These are phyloP conservation scores for Sthenelais limicola DNA, from an alignment of 2,888 invertebrate genomes.

Conservation along the genomic window DNA sequence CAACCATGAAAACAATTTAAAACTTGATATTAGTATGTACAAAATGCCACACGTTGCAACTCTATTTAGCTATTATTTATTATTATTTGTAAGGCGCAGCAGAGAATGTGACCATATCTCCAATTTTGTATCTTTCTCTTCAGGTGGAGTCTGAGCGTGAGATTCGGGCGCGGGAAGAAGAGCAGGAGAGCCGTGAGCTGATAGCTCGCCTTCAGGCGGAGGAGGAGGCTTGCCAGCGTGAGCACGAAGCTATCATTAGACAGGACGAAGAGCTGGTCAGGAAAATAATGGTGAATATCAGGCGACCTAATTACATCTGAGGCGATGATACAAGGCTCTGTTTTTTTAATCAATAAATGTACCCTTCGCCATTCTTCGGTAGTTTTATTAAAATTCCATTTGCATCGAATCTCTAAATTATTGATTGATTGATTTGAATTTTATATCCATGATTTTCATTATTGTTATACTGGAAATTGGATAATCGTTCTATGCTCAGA, in stretches of 20 bases:
- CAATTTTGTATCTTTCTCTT: neutral
- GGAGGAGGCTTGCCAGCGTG: slow-evolving; percentile 47
- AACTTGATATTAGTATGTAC: too few species aligned
- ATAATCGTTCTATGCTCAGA: too few species aligned
- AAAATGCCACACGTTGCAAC: neutral
- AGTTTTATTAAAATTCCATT: too few species aligned
- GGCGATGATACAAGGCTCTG: too few species aligned
- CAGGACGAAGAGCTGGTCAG: slow-evolving; percentile 56
- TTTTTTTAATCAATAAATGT: too few species aligned
- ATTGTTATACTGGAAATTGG: too few species aligned
- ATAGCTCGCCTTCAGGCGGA: slow-evolving; percentile 74
- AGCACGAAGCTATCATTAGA: slow-evolving; percentile 15
- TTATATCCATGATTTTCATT: too few species aligned
- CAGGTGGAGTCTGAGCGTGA: slow-evolving; percentile 54
- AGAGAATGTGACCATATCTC: neutral
- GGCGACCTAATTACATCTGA: too few species aligned
- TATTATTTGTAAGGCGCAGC: neutral
- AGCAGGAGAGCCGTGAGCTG: slow-evolving; percentile 76
- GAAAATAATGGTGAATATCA: slow-evolving; percentile 48
- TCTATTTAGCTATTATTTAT: neutral
- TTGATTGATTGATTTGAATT: too few species aligned
- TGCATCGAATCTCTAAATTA: too few species aligned
- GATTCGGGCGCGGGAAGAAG: slow-evolving; percentile 74
- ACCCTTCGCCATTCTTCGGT: too few species aligned
- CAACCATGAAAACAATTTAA: too few species aligned